A percentile compares a stretch with the other conserved stretches of the same genome.
Conservation (phyloP, 2,888 invertebrate species). For the Heliconius erato region DNA sequence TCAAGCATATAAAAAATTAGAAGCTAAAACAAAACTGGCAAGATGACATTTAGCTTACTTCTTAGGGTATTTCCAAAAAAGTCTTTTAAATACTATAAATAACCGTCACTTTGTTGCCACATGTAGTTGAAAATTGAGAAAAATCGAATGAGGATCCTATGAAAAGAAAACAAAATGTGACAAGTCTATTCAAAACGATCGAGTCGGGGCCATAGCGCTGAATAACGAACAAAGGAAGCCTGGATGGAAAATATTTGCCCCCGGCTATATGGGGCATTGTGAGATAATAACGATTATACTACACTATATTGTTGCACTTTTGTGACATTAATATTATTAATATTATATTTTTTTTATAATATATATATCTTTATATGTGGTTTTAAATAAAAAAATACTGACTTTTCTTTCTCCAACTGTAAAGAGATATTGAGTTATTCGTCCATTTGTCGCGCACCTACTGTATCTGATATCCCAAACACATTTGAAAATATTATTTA, state of each 20-base stretch:
- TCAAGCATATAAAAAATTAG: too few species aligned
- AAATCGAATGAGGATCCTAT: slow-evolving; percentile 11
- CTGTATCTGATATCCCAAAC: too few species aligned
- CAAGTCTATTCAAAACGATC: slow-evolving; percentile 6
- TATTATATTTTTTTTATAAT: background rate
- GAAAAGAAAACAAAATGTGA: slow-evolving; percentile 24
- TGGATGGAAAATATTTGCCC: slow-evolving; percentile 15
- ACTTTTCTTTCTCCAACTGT: too few species aligned
- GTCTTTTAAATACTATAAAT: background rate
- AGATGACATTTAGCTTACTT: too few species aligned
- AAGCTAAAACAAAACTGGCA: too few species aligned
- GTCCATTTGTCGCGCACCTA: too few species aligned
- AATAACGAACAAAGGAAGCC: slow-evolving; percentile 15
- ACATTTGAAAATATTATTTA: too few species aligned
- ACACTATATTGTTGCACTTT: background rate
- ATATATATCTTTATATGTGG: background rate
- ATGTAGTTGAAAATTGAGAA: background rate
- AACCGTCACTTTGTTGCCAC: background rate
- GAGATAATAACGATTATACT: background rate
- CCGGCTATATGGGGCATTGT: background rate
- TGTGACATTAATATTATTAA: background rate
- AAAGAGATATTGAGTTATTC: too few species aligned
- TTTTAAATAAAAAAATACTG: background rate
- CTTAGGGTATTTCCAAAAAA: too few species aligned
- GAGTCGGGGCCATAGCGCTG: slow-evolving; percentile 6